Evolutionary conservation across 2,797 vertebrate genomes (phyloP), one percentile per base, ranked within the genome.

Genomic region (Octomys mimax): DNA sequence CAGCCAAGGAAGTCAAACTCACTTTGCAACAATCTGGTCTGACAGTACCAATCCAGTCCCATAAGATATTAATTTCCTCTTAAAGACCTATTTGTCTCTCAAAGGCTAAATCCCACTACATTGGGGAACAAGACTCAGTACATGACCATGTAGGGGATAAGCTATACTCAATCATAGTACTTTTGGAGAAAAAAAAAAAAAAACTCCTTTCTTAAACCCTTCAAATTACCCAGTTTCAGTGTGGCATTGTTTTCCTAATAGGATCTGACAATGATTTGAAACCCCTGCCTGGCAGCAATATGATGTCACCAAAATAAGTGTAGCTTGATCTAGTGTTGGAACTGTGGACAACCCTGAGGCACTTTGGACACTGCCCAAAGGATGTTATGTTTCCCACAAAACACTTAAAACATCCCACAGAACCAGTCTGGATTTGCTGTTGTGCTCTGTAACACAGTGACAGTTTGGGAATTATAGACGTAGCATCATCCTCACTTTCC

Each of bases 201-300:
- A 5, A 46, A 71, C 24, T 68, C 2, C 57, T 87, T 89, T 80
- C 77, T 87, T 88, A 89, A 77, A 26, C 28, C 36, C 83, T 88
- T 95, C 89, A 80, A 33, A 83, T 90, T 49, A 82, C n/a, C 91
- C 19, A 73, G 16, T 39, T 80, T 73, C 75, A 83, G 46, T 36
- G 14, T 42, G 13, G 9, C 84, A 89, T 4, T 94, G 46, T 57
- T 64, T 91, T 94, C 83, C 46, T n/a, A 31, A 36, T 21, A 95
- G 70, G 49, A 61, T 16, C 39, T 83, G 31, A 88, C 66, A 46
- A 75, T 14, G 13, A 70, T 39, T 54, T 68, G 73, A 96, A 96
- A 83, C 31, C n/a, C 16, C 86, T 61, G 59, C 26, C 90, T 86
- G 77, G 36, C 57, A 93, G 93, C 92, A 68, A 84, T 83, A 28